Evolutionary conservation across 1,140 invertebrate genomes (phyloP).

Genomic region (Macrotrachela quadricornifera): DNA sequence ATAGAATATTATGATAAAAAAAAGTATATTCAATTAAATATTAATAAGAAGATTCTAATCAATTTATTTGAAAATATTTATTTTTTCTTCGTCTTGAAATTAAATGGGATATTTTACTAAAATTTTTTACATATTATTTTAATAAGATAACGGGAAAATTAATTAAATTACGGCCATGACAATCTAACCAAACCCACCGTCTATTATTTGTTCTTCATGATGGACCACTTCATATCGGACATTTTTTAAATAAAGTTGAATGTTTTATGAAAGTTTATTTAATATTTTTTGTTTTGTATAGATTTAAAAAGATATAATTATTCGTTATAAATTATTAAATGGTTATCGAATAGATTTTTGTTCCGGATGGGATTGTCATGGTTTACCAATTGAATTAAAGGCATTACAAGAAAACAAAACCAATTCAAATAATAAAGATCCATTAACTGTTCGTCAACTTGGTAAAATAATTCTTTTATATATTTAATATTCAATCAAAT

Average conservation of each 20-base stretch:
- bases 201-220: slow-evolving; percentile 66
- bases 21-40: no score
- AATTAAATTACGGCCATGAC: slow-evolving; percentile 3
- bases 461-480: not conserved
- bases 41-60: no score
- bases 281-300: no score
- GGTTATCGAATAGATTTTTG: slow-evolving; percentile 62
- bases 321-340: slow-evolving; percentile 52
- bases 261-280: slow-evolving; percentile 35
- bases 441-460: not conserved
- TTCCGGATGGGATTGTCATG: slow-evolving; percentile 98
- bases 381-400: slow-evolving; percentile 89
- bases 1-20: no score
- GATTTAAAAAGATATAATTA: slow-evolving; percentile 66
- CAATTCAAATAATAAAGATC: not conserved
- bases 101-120: no score
- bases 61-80: no score
- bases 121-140: no score
- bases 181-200: not conserved
- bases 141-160: no score
- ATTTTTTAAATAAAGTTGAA: slow-evolving; percentile 85
- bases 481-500: no score
- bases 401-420: slow-evolving; percentile 28
- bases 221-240: slow-evolving; percentile 90
- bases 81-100: no score